These are phyloP conservation scores for Rhysida immarginata DNA, from an alignment of 1,140 invertebrate genomes.

Conservation along the genomic window DNA sequence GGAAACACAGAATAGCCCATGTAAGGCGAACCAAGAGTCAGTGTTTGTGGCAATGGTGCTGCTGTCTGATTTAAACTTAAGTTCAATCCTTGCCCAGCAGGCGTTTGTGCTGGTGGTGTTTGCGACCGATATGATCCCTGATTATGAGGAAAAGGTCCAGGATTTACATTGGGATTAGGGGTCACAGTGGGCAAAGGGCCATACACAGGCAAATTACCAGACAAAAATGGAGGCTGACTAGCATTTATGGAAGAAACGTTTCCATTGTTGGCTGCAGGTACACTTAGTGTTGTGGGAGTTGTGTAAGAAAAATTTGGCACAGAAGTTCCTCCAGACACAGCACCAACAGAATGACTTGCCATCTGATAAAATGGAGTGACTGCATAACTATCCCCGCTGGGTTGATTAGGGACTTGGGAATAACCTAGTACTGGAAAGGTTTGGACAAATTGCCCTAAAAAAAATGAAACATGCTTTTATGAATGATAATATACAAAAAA, in stretches of 20 bases:
- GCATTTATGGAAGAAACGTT: not conserved
- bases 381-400: not conserved
- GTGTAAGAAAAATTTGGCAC: not conserved
- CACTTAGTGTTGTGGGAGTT: not conserved
- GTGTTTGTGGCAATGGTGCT: not conserved
- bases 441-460: constrained; percentile 5
- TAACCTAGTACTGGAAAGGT: constrained; percentile 5
- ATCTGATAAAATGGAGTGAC: constrained; percentile 3
- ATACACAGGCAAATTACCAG: not conserved
- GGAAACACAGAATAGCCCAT: constrained; percentile 6
- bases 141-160: not conserved
- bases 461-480: no score
- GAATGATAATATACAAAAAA: no score
- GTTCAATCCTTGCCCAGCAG: not conserved
- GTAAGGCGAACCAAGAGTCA: not conserved
- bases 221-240: constrained; percentile 5
- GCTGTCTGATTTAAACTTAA: not conserved
- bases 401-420: constrained; percentile 1
- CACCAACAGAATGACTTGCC: not conserved
- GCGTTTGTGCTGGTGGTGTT: constrained; percentile 1
- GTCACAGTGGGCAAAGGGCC: not conserved
- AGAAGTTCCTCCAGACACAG: not conserved
- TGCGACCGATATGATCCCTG: not conserved
- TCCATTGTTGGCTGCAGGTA: not conserved
- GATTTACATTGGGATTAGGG: not conserved